Percentiles rank a stretch among this genome's conserved stretches.
These are phyloP conservation scores for Catharus bicknelli DNA, from an alignment of 2,113 vertebrate genomes.

Conservation along the genomic window DNA sequence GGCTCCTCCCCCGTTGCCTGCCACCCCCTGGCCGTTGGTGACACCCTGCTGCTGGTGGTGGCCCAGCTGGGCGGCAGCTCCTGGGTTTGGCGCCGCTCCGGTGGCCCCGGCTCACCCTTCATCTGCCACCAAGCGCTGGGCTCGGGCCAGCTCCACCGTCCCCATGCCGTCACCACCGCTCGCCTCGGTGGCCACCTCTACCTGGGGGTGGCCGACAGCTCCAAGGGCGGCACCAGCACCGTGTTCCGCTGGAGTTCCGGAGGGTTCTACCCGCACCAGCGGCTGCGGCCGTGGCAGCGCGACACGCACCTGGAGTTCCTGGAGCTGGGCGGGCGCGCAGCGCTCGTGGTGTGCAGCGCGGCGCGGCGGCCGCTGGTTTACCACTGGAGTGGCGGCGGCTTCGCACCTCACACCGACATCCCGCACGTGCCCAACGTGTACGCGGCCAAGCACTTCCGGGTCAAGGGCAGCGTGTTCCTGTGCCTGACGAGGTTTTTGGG, in stretches of 20 bases:
- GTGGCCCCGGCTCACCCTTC: not conserved
- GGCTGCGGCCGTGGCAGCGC: not conserved
- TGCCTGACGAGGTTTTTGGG: too few species aligned
- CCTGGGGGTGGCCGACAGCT: conserved; percentile 22
- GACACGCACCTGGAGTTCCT: conserved; percentile 25
- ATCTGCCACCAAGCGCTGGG: not conserved
- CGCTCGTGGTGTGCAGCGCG: not conserved
- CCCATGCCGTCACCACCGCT: not conserved
- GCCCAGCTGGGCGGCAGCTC: not conserved
- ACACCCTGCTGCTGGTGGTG: not conserved
- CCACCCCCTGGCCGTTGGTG: too few species aligned
- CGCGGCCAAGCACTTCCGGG: too few species aligned
- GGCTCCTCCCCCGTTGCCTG: too few species aligned
- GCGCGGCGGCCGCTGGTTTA: not conserved
- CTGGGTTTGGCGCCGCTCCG: not conserved
- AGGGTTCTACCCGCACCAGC: not conserved
- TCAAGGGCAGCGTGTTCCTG: too few species aligned
- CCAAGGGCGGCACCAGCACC: conserved; percentile 2
- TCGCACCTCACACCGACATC: not conserved
- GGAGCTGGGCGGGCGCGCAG: not conserved
- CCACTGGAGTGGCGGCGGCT: not conserved
- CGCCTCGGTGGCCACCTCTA: not conserved
- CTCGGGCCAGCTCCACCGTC: fast-evolving
- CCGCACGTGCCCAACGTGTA: too few species aligned
- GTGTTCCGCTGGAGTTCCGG: not conserved